phyloP scores from a whole-genome alignment of 2,888 invertebrate genomes.

The Lasioglossum malachurum region DNA sequence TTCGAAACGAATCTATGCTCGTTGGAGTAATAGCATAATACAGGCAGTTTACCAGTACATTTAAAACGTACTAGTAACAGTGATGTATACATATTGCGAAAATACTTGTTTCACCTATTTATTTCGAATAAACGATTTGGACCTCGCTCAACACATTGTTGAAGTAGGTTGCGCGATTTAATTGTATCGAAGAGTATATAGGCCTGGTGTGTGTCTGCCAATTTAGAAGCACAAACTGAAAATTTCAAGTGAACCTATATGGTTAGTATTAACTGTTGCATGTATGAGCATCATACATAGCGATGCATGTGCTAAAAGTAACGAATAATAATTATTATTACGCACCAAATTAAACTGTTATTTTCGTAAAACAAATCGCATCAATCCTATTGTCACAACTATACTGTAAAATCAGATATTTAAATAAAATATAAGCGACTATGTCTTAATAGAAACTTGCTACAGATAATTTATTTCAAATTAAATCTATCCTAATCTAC shows the following conservation, averaged over 20 bases:
- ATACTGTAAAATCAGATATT: constrained; percentile 58
- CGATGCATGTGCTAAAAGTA: constrained; percentile 12
- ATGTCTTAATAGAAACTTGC: constrained; percentile 11
- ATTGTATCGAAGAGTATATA: neutral
- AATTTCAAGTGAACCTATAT: neutral
- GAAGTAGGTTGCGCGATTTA: constrained; percentile 10
- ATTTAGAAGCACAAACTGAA: constrained; percentile 36
- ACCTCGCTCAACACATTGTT: neutral
- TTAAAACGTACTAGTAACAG: neutral
- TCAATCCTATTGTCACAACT: constrained; percentile 29
- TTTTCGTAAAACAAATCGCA: constrained; percentile 16
- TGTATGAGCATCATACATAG: constrained; percentile 25
- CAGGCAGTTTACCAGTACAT: constrained; percentile 17
- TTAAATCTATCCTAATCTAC: neutral
- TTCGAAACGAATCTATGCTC: neutral
- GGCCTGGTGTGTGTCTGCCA: constrained; percentile 18
- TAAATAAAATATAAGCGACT: constrained; percentile 39
- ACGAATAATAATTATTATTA: constrained; percentile 17
- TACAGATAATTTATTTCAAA: neutral
- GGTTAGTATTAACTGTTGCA: constrained; percentile 15
- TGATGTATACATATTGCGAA: neutral
- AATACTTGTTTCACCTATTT: neutral
- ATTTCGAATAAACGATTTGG: constrained; percentile 14
- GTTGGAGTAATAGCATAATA: constrained; percentile 4
- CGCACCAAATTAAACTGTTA: neutral